Conservation (phyloP, 2,888 invertebrate genomes). For the Anthophora plumipes region DNA sequence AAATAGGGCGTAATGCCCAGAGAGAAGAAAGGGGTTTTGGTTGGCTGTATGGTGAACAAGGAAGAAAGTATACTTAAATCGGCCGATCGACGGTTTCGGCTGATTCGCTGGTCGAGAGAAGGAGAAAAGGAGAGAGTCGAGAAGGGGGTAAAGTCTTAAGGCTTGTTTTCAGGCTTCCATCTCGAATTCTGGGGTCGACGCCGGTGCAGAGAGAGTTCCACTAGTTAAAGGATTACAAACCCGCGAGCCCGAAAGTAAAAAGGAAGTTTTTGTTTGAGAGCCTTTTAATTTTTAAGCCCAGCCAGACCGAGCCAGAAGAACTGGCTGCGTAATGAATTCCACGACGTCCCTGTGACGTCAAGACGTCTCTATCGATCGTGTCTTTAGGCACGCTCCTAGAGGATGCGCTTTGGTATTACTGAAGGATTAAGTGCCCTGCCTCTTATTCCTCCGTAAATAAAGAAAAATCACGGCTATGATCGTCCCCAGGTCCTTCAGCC, state of each 20-base stretch:
- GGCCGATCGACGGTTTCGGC: constrained; percentile 42
- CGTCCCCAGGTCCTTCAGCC: not conserved
- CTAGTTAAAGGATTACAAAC: constrained; percentile 67
- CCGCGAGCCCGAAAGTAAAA: constrained; percentile 71
- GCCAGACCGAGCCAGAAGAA: constrained; percentile 42
- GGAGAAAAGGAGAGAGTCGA: constrained; percentile 54
- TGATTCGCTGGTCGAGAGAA: constrained; percentile 27
- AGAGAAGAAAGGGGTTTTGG: constrained; percentile 45
- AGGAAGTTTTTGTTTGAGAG: constrained; percentile 80
- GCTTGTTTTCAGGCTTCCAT: constrained; percentile 63
- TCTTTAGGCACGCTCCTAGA: constrained; percentile 66
- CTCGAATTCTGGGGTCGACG: constrained; percentile 46
- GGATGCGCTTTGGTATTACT: constrained; percentile 76
- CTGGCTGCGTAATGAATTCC: constrained; percentile 79
- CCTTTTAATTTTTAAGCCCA: constrained; percentile 82
- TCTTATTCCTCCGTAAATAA: constrained; percentile 62
- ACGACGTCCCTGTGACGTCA: constrained; percentile 75
- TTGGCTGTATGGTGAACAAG: constrained; percentile 15
- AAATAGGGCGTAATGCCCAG: constrained; percentile 56
- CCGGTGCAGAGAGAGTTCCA: constrained; percentile 29
- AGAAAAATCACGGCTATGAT: constrained; percentile 54
- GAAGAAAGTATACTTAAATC: constrained; percentile 51
- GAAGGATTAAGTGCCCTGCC: constrained; percentile 61
- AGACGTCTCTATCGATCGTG: constrained; percentile 77
- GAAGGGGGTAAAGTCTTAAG: constrained; percentile 57